Evolutionary conservation across 2,888 invertebrate genomes (phyloP).

Genomic region (Dryobotodes eremita): DNA sequence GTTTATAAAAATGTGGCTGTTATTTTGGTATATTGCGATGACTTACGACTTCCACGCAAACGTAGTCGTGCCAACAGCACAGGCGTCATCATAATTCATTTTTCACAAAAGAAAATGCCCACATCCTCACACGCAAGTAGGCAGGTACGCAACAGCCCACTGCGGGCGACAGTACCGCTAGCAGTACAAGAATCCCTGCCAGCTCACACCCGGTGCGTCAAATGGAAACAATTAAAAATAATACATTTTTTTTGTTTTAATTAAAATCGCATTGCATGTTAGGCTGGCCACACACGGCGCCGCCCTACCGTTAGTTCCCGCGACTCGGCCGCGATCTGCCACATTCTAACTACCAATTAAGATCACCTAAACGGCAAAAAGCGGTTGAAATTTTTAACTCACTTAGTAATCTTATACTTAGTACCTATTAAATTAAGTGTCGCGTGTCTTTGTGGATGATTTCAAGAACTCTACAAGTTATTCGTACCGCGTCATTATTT

Average conservation of each 20-base stretch:
- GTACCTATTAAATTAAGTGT: constrained; percentile 67
- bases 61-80: too few relatives aligned
- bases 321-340: constrained; percentile 50
- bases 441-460: constrained; percentile 61
- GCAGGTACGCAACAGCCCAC: background rate
- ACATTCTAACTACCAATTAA: constrained; percentile 66
- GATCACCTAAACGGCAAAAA: constrained; percentile 65
- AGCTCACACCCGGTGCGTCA: constrained; percentile 61
- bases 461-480: constrained; percentile 62
- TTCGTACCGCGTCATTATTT: constrained; percentile 42
- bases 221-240: constrained; percentile 59
- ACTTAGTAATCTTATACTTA: constrained; percentile 65
- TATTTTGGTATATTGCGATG: too few relatives aligned
- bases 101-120: background rate
- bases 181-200: constrained; percentile 19
- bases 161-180: constrained; percentile 14
- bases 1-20: too few relatives aligned
- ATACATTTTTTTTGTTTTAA: constrained; percentile 78
- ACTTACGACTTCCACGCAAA: background rate
- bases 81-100: too few relatives aligned
- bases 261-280: constrained; percentile 73
- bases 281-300: constrained; percentile 73
- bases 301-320: constrained; percentile 69
- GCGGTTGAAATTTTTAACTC: constrained; percentile 58
- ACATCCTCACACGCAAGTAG: background rate